These are phyloP conservation scores for Trematomus bernacchii DNA, from an alignment of 2,797 vertebrate genomes.

Conservation along the genomic window DNA sequence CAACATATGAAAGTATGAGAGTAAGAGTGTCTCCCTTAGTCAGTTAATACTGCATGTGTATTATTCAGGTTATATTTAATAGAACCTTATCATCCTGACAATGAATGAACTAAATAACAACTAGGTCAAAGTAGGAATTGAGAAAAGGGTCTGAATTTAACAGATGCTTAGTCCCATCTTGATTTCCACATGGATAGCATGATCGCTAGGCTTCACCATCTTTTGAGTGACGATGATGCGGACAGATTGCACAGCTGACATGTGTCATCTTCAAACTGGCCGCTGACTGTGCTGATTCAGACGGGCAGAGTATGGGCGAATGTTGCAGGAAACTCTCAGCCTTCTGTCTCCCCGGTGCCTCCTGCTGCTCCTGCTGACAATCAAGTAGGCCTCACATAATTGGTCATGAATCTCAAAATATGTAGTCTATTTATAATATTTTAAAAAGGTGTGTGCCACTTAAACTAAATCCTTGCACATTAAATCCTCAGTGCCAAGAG, in stretches of 20 bases:
- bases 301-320: constrained; percentile 14
- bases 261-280: constrained; percentile 52
- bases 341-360: constrained; percentile 43
- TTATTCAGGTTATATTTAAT: background rate
- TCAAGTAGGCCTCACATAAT: constrained; percentile 1
- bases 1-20: background rate
- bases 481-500: background rate
- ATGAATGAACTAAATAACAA: constrained; percentile 7
- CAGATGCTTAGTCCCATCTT: constrained; percentile 53
- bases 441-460: background rate
- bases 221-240: constrained; percentile 45
- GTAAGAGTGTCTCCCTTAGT: background rate
- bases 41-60: background rate
- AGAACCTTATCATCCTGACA: background rate
- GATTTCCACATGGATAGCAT: constrained; percentile 45
- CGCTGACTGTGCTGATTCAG: constrained; percentile 57
- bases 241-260: constrained; percentile 61
- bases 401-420: background rate
- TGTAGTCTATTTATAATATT: background rate
- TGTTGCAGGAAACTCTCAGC: constrained; percentile 25
- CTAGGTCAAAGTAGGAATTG: constrained; percentile 7
- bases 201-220: constrained; percentile 43
- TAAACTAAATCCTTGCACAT: background rate
- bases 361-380: constrained; percentile 37
- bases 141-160: constrained; percentile 26